Evolutionary conservation across 2,797 vertebrate genomes (phyloP).

Genomic region (Pipistrellus pygmaeus): DNA sequence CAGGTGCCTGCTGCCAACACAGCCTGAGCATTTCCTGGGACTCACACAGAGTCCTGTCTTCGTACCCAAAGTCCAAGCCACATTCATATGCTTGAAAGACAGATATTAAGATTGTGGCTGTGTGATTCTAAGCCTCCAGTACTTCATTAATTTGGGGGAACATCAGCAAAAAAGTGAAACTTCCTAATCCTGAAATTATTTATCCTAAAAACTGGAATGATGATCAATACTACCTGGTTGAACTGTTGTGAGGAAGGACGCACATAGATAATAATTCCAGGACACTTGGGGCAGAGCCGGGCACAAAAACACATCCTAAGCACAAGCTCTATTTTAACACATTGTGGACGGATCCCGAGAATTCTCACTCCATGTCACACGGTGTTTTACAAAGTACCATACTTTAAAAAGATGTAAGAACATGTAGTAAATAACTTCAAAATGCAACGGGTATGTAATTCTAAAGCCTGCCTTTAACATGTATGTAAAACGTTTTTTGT

Average conservation of each 20-base stretch:
- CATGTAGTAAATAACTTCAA: no score
- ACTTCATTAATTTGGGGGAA: background rate
- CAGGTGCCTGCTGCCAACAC: conserved; percentile 15
- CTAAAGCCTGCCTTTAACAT: no score
- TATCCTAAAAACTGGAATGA: background rate
- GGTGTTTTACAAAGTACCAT: no score
- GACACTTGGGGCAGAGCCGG: background rate
- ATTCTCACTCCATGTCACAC: no score
- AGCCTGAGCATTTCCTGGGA: background rate
- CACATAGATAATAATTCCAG: background rate
- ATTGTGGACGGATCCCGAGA: no score
- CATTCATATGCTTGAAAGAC: conserved; percentile 47
- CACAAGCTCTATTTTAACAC: background rate
- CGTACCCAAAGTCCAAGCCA: background rate
- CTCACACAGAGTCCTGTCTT: background rate
- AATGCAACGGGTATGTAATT: no score
- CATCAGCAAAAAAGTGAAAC: background rate
- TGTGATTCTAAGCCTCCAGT: background rate
- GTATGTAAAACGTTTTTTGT: no score
- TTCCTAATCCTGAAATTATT: background rate
- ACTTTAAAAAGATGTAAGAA: no score
- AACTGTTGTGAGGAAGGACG: background rate
- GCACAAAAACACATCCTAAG: background rate
- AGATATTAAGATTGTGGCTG: background rate
- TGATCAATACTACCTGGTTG: background rate